Conservation (phyloP, 2,113 vertebrate species). For the Anolis carolinensis region DNA sequence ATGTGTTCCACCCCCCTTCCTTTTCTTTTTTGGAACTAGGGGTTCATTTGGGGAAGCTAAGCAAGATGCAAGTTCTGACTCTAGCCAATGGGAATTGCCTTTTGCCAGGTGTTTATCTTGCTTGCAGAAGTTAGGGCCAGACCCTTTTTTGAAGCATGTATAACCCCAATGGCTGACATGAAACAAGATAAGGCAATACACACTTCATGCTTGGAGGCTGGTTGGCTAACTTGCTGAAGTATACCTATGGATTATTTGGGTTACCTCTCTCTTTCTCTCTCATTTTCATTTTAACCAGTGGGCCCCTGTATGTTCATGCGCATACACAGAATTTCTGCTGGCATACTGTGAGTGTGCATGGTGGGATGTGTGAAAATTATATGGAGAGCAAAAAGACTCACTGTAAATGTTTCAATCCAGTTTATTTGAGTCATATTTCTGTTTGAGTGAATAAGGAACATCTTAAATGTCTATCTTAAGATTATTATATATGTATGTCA, state of each 20-base stretch:
- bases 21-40: slow-evolving; percentile 70
- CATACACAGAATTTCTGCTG: not conserved
- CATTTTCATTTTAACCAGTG: not conserved
- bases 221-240: slow-evolving; percentile 46
- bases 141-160: slow-evolving; percentile 56
- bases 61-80: slow-evolving; percentile 58
- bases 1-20: slow-evolving; percentile 67
- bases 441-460: not conserved
- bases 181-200: slow-evolving; percentile 59
- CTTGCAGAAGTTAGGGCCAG: slow-evolving; percentile 66
- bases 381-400: not conserved
- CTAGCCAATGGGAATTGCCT: slow-evolving; percentile 56
- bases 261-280: slow-evolving; percentile 25
- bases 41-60: slow-evolving; percentile 54
- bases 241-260: slow-evolving; percentile 53
- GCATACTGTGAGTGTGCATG: not conserved
- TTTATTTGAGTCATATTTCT: too few relatives aligned
- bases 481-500: not conserved
- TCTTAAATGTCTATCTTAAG: not conserved
- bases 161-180: slow-evolving; percentile 66
- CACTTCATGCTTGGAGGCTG: slow-evolving; percentile 51
- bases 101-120: slow-evolving; percentile 67
- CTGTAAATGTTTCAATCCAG: not conserved
- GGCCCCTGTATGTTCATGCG: not conserved
- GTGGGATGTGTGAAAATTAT: not conserved